A percentile compares a stretch with the other conserved stretches of the same genome.
Evolutionary conservation across 30 jellyfish, hydroid and myxozoan genomes (phyloP).

Genomic region (Nemopilema nomurai): DNA sequence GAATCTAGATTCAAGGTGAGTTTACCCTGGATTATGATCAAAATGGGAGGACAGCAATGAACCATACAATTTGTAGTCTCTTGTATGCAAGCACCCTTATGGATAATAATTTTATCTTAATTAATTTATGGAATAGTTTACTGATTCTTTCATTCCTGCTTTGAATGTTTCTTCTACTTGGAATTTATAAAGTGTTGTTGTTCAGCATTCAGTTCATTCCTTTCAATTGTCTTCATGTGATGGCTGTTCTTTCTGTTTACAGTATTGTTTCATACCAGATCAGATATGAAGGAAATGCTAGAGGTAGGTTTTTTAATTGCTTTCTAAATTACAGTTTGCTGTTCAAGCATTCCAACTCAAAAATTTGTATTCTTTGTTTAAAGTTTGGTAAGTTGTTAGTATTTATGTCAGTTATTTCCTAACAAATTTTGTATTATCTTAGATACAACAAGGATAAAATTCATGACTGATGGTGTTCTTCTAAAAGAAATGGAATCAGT

Average conservation of each 20-base stretch:
- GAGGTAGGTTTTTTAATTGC: slow-evolving; percentile 48
- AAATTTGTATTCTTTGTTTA: background rate
- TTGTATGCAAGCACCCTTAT: too few species aligned
- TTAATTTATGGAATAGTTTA: too few species aligned
- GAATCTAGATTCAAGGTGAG: slow-evolving; percentile 74
- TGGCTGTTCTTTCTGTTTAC: background rate
- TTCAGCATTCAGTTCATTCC: too few species aligned
- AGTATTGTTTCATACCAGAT: slow-evolving; percentile 92
- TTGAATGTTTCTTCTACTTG: too few species aligned
- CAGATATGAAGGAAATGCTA: slow-evolving; percentile 95
- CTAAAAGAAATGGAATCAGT: slow-evolving; percentile 98
- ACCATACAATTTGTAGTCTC: too few species aligned
- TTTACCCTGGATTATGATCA: background rate
- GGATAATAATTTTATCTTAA: too few species aligned
- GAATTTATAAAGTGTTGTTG: too few species aligned
- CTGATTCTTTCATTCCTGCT: too few species aligned
- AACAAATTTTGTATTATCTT: background rate
- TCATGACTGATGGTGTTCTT: slow-evolving; percentile 99
- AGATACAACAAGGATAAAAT: slow-evolving; percentile 91
- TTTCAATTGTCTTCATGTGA: too few species aligned
- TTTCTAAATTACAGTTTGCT: background rate
- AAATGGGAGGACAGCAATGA: too few species aligned
- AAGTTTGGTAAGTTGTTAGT: background rate
- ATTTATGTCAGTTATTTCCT: background rate
- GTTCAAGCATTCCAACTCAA: too few species aligned